Evolutionary conservation across 2,888 invertebrate genomes (phyloP), one percentile per base, ranked within the genome.

Genomic region (Trichopoda pennipes): DNA sequence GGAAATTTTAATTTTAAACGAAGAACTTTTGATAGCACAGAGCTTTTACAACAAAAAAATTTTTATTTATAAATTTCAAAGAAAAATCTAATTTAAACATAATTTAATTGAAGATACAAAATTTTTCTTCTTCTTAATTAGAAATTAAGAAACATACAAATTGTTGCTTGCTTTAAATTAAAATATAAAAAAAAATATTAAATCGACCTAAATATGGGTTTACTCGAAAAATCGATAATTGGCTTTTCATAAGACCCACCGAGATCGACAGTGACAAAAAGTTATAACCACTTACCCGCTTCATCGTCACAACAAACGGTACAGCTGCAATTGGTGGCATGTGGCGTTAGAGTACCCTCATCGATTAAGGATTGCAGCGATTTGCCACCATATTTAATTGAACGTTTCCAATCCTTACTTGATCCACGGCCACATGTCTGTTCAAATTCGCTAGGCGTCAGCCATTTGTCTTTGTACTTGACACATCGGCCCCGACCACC

Each of bases 351-450:
- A 84, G 97, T 94, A 35, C 96, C 97, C 91, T 97, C 97, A 88
- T 98, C 98, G 80, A 98, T 98, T 72, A 98, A 92, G 17, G 97
- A 97, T 89, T 97, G 97, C 64, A 98, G 93, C 87, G 97, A 97
- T 85, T 98, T 93, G 0, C 98, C 98, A 32, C 97, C 98, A 91
- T 96, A 97, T 85, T 97, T 93, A 85, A 98, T 98, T 85, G 98
- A 98, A 80, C 98, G 92, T 90, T 98, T 98, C 98, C 98, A 98
- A 91, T 98, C 98, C 91, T 98, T 98, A 89, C 98, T 98, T 0
- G 97, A 98, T 0, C 97, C 98, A 86, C 98, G 93, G 0, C 98
- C 98, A 90, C 98, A 97, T 1, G 96, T 92, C 0, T 96, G 95
- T 91, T 98, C 98, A 91, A 98, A 98, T 92, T 98, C 98, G 89